Conservation (phyloP, 1,140 invertebrate species). For the Thereuonema tuberculata region DNA sequence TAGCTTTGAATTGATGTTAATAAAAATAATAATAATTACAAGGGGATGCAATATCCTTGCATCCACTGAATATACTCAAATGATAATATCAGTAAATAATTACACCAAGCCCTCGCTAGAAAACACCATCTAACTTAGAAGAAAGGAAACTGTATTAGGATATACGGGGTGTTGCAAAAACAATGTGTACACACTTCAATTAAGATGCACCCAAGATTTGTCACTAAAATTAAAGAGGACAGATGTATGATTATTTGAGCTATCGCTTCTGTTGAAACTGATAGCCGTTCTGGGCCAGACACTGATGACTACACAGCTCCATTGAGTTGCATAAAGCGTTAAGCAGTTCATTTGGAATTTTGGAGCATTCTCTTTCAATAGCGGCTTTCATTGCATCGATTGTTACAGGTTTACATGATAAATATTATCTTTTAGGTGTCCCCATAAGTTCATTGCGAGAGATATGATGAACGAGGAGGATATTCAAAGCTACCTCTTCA, state of each 20-base stretch:
- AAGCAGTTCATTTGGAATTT: not conserved
- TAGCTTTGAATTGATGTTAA: too few relatives aligned
- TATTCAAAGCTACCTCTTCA: not conserved
- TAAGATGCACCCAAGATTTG: not conserved
- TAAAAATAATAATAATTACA: too few relatives aligned
- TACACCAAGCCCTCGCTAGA: too few relatives aligned
- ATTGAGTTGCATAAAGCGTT: not conserved
- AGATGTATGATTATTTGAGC: not conserved
- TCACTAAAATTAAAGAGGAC: not conserved
- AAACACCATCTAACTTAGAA: constrained; percentile 16
- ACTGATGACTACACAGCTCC: too few relatives aligned
- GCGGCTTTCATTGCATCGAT: not conserved
- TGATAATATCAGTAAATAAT: too few relatives aligned
- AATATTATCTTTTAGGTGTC: too few relatives aligned
- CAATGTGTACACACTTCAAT: constrained; percentile 15
- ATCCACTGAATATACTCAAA: too few relatives aligned
- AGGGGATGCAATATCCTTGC: too few relatives aligned
- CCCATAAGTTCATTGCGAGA: too few relatives aligned
- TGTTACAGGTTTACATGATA: not conserved
- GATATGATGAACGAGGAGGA: too few relatives aligned
- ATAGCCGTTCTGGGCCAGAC: too few relatives aligned
- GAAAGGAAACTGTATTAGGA: constrained; percentile 16
- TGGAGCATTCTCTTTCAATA: not conserved
- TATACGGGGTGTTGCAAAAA: not conserved
- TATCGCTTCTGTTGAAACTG: not conserved